Percentiles rank a stretch among this genome's conserved stretches.
Evolutionary conservation across 2,113 vertebrate genomes (phyloP).

Genomic region (Anarrhichthys ocellatus): DNA sequence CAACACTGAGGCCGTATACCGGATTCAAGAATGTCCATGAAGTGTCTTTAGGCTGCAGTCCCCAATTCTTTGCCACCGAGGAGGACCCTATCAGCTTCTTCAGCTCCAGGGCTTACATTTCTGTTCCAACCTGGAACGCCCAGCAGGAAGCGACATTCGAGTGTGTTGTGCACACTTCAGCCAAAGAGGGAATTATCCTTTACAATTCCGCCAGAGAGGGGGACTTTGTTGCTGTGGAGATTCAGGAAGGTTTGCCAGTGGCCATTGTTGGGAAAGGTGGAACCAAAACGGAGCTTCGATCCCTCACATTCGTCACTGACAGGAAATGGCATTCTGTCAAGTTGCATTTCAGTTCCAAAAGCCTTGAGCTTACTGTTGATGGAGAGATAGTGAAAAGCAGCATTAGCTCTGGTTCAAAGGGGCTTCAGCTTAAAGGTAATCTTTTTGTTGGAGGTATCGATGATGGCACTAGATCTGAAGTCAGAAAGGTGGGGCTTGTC

Average conservation of each 20-base stretch:
- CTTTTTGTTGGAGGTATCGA: constrained; percentile 90
- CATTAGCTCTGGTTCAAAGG: constrained; percentile 75
- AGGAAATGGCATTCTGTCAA: constrained; percentile 87
- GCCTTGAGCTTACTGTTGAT: constrained; percentile 87
- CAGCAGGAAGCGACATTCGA: constrained; percentile 80
- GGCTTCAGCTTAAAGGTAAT: constrained; percentile 81
- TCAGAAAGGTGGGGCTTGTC: constrained; percentile 81
- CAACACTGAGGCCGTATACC: constrained; percentile 87
- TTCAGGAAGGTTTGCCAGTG: constrained; percentile 86
- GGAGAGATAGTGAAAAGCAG: constrained; percentile 82
- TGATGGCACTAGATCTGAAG: constrained; percentile 80
- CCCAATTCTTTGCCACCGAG: constrained; percentile 90
- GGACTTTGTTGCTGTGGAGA: constrained; percentile 89
- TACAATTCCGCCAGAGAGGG: constrained; percentile 86
- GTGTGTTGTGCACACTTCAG: constrained; percentile 85
- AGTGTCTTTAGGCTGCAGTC: constrained; percentile 90
- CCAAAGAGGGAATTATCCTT: constrained; percentile 86
- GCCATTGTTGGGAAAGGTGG: constrained; percentile 81
- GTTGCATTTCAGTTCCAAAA: constrained; percentile 82
- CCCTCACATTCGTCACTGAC: constrained; percentile 83
- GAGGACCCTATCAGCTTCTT: constrained; percentile 92
- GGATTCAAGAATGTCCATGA: constrained; percentile 89
- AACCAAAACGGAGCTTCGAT: constrained; percentile 83
- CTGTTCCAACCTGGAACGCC: constrained; percentile 83
- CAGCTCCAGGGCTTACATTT: constrained; percentile 90